phyloP scores from a whole-genome alignment of 1,140 invertebrate species.

The Papilio xuthus region DNA sequence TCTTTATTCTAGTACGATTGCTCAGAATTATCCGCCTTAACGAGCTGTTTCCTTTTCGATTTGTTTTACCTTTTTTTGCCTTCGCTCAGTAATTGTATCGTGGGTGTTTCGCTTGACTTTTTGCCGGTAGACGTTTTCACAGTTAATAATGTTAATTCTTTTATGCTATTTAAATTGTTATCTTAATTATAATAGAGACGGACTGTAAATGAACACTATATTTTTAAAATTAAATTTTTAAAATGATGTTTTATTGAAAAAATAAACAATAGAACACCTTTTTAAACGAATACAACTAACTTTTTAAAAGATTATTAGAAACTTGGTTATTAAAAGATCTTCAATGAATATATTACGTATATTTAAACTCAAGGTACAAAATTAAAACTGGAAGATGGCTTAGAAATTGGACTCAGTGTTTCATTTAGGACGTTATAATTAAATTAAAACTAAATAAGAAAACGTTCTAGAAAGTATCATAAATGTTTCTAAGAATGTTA shows the following conservation, averaged over 20 bases:
- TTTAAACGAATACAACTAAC: not conserved
- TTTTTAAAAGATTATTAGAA: not conserved
- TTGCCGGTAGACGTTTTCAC: constrained; percentile 25
- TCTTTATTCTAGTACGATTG: constrained; percentile 65
- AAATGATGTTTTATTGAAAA: not conserved
- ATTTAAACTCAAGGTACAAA: not conserved
- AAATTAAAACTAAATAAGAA: constrained; percentile 19
- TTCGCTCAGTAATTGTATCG: constrained; percentile 30
- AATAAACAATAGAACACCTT: not conserved
- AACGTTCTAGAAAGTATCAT: constrained; percentile 37
- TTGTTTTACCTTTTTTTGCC: constrained; percentile 40
- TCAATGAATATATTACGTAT: not conserved
- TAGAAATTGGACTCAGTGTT: not conserved
- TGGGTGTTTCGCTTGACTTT: constrained; percentile 30
- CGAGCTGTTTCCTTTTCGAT: constrained; percentile 49
- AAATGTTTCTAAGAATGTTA: constrained; percentile 33
- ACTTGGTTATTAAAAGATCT: not conserved
- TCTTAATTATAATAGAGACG: not conserved
- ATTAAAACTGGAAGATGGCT: not conserved
- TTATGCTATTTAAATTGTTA: constrained; percentile 12
- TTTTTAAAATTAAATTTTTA: too few species aligned
- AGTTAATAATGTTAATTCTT: constrained; percentile 24
- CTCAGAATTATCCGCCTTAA: constrained; percentile 64
- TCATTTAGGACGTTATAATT: constrained; percentile 7
- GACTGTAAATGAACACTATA: not conserved